phyloP scores from a whole-genome alignment of 2,797 vertebrate species.

The Chloroceryle inda region DNA sequence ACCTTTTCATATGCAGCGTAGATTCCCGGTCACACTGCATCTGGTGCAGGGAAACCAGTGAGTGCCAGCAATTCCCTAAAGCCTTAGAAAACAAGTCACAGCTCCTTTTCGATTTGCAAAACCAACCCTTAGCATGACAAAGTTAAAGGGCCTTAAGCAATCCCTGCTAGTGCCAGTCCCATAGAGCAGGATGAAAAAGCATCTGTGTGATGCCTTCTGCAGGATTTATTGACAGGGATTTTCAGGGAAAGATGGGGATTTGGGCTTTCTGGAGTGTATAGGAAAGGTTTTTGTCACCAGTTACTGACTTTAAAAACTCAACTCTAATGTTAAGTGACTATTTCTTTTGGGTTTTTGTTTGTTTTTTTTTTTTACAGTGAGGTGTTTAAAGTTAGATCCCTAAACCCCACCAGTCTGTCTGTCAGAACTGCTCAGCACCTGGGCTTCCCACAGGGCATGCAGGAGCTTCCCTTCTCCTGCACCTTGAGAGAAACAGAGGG shows the following conservation, averaged over 20 bases:
- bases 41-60: slow-evolving; percentile 71
- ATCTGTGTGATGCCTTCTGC: neutral
- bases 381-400: neutral
- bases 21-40: slow-evolving; percentile 78
- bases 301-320: neutral
- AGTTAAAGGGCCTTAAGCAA: slow-evolving; percentile 72
- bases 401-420: neutral
- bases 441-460: neutral
- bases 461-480: neutral
- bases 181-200: neutral
- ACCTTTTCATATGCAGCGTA: slow-evolving; percentile 87
- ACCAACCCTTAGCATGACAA: slow-evolving; percentile 82
- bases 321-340: neutral
- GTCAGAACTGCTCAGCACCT: neutral
- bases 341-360: neutral
- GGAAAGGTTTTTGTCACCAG: neutral
- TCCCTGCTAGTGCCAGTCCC: slow-evolving; percentile 15
- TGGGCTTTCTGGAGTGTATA: neutral
- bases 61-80: slow-evolving; percentile 72
- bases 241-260: neutral
- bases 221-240: neutral
- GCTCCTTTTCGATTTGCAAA: slow-evolving; percentile 82
- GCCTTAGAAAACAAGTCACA: slow-evolving; percentile 71
- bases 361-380: neutral
- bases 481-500: neutral